Evolutionary conservation across 1,140 invertebrate species (phyloP).

Genomic region (Zaprionus ornatus): DNA sequence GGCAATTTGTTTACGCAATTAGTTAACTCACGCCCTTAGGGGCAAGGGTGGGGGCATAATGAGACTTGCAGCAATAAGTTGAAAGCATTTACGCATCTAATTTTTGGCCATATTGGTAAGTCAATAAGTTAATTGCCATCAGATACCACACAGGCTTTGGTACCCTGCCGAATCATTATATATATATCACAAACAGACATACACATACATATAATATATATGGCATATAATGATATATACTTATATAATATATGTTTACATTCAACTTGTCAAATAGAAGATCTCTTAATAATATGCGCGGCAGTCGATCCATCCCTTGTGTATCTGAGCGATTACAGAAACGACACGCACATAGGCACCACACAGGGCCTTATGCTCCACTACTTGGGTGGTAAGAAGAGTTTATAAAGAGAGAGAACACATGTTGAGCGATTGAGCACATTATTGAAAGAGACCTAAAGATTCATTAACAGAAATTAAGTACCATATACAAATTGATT

Average conservation of each 20-base stretch:
- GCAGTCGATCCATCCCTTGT: slow-evolving; percentile 14
- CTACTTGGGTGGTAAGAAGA: slow-evolving; percentile 7
- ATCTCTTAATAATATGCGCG: slow-evolving; percentile 20
- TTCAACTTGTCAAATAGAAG: slow-evolving; percentile 33
- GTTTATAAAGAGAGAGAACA: not conserved
- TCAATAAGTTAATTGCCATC: slow-evolving; percentile 39
- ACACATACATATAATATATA: not conserved
- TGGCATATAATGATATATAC: not conserved
- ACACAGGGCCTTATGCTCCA: not conserved
- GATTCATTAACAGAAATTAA: no score
- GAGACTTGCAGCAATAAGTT: slow-evolving; percentile 55
- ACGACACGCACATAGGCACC: slow-evolving; percentile 23
- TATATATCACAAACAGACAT: not conserved
- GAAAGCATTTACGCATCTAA: slow-evolving; percentile 42
- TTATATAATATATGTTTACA: no score
- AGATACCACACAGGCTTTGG: slow-evolving; percentile 1
- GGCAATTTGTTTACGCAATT: slow-evolving; percentile 62
- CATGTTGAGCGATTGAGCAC: no score
- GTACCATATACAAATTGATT: no score
- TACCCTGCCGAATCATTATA: slow-evolving; percentile 20
- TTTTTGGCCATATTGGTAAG: slow-evolving; percentile 47
- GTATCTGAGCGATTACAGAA: slow-evolving; percentile 18
- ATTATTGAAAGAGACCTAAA: no score
- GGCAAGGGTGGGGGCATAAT: not conserved
- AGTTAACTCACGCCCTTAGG: slow-evolving; percentile 19